These are phyloP conservation scores for Platichthys stellatus DNA, from an alignment of 2,113 vertebrate genomes.

Conservation along the genomic window DNA sequence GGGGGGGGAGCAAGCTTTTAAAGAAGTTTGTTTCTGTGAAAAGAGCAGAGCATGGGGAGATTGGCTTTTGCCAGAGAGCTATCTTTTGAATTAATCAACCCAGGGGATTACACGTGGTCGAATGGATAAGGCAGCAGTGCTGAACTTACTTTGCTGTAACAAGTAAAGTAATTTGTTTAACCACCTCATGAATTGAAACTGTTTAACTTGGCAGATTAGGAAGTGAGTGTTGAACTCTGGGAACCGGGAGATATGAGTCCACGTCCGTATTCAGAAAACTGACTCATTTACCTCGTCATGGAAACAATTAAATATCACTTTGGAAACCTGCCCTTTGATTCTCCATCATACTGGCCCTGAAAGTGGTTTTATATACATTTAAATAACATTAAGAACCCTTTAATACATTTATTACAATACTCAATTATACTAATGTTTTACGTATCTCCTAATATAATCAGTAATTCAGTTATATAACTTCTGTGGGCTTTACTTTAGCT, in stretches of 20 bases:
- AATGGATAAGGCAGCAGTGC: conserved; percentile 25
- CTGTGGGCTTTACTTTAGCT: too few species aligned
- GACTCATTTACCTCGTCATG: neutral
- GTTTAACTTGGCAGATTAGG: conserved; percentile 21
- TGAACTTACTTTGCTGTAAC: conserved; percentile 33
- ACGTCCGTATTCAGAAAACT: too few species aligned
- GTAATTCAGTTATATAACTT: too few species aligned
- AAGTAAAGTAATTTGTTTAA: conserved; percentile 37
- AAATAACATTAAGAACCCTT: too few species aligned
- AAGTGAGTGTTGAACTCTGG: neutral
- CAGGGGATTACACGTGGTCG: conserved; percentile 43
- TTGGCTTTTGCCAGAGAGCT: conserved; percentile 30
- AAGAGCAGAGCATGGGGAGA: conserved; percentile 48
- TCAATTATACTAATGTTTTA: too few species aligned
- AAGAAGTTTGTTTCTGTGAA: conserved; percentile 56
- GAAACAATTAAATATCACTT: neutral
- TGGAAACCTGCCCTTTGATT: too few species aligned
- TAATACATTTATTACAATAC: too few species aligned
- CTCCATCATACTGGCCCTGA: too few species aligned
- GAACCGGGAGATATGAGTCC: too few species aligned
- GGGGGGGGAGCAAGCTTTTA: conserved; percentile 36
- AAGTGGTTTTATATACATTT: too few species aligned
- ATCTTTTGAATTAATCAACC: conserved; percentile 57
- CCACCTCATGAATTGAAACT: conserved; percentile 25
- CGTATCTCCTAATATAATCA: too few species aligned